Evolutionary conservation across 2,113 vertebrate genomes (phyloP).

Genomic region (Zingel zingel): DNA sequence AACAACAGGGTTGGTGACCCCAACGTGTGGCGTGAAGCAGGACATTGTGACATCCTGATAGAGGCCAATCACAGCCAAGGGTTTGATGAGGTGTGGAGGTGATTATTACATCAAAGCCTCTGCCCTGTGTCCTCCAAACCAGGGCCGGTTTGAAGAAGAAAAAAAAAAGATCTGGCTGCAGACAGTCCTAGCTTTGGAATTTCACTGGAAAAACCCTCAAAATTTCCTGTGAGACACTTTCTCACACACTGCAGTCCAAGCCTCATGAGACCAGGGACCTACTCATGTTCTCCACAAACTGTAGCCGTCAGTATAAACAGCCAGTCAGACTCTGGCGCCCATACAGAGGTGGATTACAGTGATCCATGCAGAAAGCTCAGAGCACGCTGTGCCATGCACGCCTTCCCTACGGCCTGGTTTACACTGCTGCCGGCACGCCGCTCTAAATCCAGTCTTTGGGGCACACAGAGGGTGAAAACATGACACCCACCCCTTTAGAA

Average conservation of each 20-base stretch:
- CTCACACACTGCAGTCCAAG: conserved; percentile 34
- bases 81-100: conserved; percentile 53
- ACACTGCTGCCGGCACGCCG: conserved; percentile 43
- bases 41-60: not conserved
- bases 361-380: conserved; percentile 49
- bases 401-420: conserved; percentile 39
- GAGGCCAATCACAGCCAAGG: conserved; percentile 39
- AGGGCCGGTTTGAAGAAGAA: not conserved
- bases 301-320: conserved; percentile 51
- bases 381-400: conserved; percentile 40
- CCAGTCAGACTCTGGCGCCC: conserved; percentile 61
- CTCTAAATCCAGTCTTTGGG: conserved; percentile 56
- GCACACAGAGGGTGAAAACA: conserved; percentile 46
- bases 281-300: conserved; percentile 60
- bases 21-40: conserved; percentile 18
- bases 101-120: conserved; percentile 55
- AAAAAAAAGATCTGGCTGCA: not conserved
- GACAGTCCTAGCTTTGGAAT: not conserved
- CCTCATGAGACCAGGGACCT: conserved; percentile 41
- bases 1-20: conserved; percentile 61
- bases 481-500: conserved; percentile 48
- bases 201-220: conserved; percentile 15
- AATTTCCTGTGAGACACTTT: conserved; percentile 17
- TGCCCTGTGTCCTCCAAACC: conserved; percentile 8
- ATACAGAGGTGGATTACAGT: conserved; percentile 67